A percentile compares a stretch with the other conserved stretches of the same genome.
phyloP scores from a whole-genome alignment of 2,797 vertebrate species.

The Aulostomus chinensis region DNA sequence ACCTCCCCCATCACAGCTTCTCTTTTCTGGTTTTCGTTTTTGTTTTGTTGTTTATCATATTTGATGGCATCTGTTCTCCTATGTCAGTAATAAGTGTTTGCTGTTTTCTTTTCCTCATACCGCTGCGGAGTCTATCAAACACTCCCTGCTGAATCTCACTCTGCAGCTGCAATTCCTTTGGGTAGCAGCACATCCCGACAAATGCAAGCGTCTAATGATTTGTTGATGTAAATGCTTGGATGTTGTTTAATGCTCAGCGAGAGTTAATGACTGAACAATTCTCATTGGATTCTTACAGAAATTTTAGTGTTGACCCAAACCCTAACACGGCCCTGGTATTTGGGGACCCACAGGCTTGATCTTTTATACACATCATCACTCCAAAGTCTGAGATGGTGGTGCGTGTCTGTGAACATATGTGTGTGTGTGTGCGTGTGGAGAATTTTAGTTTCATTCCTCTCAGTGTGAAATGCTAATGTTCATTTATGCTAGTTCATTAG shows the following conservation, averaged over 20 bases:
- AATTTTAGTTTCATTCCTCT: too few relatives aligned
- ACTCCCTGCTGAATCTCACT: slow-evolving; percentile 1
- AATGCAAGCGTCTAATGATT: slow-evolving; percentile 19
- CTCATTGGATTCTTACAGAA: not conserved
- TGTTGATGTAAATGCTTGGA: slow-evolving; percentile 12
- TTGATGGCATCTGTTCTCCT: slow-evolving; percentile 21
- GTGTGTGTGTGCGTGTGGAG: slow-evolving; percentile 14
- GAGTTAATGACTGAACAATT: slow-evolving; percentile 5
- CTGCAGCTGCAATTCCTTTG: slow-evolving; percentile 5
- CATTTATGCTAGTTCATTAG: too few relatives aligned
- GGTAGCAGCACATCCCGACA: slow-evolving; percentile 2
- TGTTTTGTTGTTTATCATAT: slow-evolving; percentile 10
- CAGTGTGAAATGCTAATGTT: too few relatives aligned
- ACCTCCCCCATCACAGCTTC: slow-evolving; percentile 17
- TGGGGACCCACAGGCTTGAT: not conserved
- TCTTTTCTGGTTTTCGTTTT: slow-evolving; percentile 8
- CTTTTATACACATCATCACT: too few relatives aligned
- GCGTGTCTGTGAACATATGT: slow-evolving; percentile 8
- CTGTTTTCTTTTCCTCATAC: slow-evolving; percentile 16
- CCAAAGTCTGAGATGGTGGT: too few relatives aligned
- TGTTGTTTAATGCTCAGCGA: slow-evolving; percentile 5
- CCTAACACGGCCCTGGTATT: not conserved
- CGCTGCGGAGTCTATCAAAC: slow-evolving; percentile 5
- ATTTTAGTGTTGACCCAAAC: too few relatives aligned
- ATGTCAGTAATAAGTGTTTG: slow-evolving; percentile 11